Conservation (phyloP, 2,888 invertebrate species). For the Nephrotoma flavescens region DNA sequence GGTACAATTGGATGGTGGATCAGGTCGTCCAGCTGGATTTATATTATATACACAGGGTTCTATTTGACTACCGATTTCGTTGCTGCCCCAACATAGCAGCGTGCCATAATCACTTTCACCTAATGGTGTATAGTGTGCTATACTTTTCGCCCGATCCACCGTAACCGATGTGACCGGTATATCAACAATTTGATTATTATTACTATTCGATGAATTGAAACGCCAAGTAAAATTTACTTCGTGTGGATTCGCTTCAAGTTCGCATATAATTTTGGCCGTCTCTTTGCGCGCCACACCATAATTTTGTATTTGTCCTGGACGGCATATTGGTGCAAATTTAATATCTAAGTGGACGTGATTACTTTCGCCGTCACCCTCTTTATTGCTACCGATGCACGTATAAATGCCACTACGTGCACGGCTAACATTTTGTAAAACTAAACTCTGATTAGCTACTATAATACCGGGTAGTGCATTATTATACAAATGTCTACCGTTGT, state of each 20-base stretch:
- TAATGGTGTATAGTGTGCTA: slow-evolving; percentile 35
- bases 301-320: slow-evolving; percentile 41
- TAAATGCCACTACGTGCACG: slow-evolving; percentile 56
- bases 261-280: slow-evolving; percentile 46
- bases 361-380: slow-evolving; percentile 62
- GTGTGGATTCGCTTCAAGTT: slow-evolving; percentile 61
- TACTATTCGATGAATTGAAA: slow-evolving; percentile 45
- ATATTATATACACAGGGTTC: slow-evolving; percentile 50
- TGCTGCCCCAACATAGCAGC: slow-evolving; percentile 47
- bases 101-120: slow-evolving; percentile 46
- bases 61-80: slow-evolving; percentile 45
- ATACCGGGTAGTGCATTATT: slow-evolving; percentile 62
- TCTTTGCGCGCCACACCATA: slow-evolving; percentile 53
- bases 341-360: slow-evolving; percentile 57
- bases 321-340: slow-evolving; percentile 57
- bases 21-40: slow-evolving; percentile 55
- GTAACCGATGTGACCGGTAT: slow-evolving; percentile 30
- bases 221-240: slow-evolving; percentile 46
- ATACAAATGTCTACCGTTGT: slow-evolving; percentile 47
- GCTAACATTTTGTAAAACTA: slow-evolving; percentile 63
- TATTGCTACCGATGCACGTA: slow-evolving; percentile 63
- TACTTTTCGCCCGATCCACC: slow-evolving; percentile 32
- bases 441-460: slow-evolving; percentile 65
- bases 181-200: slow-evolving; percentile 31
- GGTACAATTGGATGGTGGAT: slow-evolving; percentile 48